These are phyloP conservation scores for Rugalucina vietnamica DNA, from an alignment of 2,888 invertebrate genomes.

Conservation along the genomic window DNA sequence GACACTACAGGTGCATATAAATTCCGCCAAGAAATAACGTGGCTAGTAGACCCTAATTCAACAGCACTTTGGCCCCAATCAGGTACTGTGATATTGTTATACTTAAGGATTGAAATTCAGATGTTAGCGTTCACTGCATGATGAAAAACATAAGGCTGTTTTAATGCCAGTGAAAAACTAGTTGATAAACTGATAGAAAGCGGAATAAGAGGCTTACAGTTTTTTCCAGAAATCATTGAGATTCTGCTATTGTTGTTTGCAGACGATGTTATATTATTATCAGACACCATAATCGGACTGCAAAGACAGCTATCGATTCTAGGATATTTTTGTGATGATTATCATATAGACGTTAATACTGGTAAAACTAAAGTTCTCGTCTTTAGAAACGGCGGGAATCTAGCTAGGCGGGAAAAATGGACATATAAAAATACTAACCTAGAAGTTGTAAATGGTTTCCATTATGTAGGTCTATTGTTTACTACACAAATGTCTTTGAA, in stretches of 20 bases:
- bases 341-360: slow-evolving; percentile 10
- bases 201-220: not conserved
- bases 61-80: not conserved
- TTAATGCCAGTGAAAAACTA: too few relatives aligned
- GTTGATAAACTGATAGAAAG: not conserved
- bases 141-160: too few relatives aligned
- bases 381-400: slow-evolving; percentile 6
- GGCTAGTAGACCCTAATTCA: slow-evolving; percentile 10
- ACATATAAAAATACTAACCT: not conserved
- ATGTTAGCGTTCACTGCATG: too few relatives aligned
- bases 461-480: slow-evolving; percentile 4
- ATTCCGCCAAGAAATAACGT: slow-evolving; percentile 19
- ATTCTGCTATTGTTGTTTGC: slow-evolving; percentile 10
- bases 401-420: not conserved
- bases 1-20: slow-evolving; percentile 5
- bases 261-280: slow-evolving; percentile 3
- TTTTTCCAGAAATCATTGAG: not conserved
- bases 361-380: slow-evolving; percentile 13
- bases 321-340: not conserved
- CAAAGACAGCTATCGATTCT: not conserved
- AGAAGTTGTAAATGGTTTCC: slow-evolving; percentile 1
- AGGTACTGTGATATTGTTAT: too few relatives aligned
- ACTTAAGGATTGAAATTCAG: too few relatives aligned
- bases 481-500: not conserved
- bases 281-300: not conserved